These are phyloP conservation scores for Rattus rattus DNA, from an alignment of 2,113 vertebrate species.

Conservation along the genomic window DNA sequence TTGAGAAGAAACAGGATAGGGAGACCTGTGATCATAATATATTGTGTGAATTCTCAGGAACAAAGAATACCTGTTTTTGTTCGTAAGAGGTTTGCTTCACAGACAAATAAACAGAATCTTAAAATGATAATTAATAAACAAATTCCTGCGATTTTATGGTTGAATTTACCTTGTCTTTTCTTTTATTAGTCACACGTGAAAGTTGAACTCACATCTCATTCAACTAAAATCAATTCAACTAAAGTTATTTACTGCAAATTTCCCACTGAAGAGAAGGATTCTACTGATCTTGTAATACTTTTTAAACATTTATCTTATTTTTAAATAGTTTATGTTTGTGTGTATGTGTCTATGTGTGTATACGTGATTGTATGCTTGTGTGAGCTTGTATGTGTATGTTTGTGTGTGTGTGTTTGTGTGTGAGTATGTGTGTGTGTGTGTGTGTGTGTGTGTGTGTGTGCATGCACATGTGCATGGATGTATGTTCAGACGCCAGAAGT, in stretches of 20 bases:
- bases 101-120: neutral
- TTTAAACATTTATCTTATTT: neutral
- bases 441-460: neutral
- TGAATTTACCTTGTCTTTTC: neutral
- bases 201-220: neutral
- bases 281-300: neutral
- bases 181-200: neutral
- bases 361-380: neutral
- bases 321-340: neutral
- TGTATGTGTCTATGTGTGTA: neutral
- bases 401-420: neutral
- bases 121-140: neutral
- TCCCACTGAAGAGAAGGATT: neutral
- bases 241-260: neutral
- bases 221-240: neutral
- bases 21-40: neutral
- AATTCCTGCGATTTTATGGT: neutral
- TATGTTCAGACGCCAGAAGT: neutral
- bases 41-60: neutral
- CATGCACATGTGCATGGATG: too few relatives aligned
- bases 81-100: neutral
- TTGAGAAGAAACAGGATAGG: neutral
- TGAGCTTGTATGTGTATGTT: too few relatives aligned
- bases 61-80: neutral
- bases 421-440: neutral